Evolutionary conservation across 2,888 invertebrate species (phyloP).

Genomic region (Erebia ligea): DNA sequence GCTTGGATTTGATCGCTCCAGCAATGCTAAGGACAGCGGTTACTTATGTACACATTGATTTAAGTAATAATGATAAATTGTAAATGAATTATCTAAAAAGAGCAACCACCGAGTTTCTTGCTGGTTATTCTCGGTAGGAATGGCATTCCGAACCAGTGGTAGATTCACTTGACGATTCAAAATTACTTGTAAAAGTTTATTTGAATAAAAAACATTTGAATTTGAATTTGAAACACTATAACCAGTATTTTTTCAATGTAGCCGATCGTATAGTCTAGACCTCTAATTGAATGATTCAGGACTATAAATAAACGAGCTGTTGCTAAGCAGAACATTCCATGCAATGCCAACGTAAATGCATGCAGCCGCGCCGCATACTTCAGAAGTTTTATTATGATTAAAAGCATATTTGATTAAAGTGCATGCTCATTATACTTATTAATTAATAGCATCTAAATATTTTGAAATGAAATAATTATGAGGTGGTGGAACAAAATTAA

Average conservation of each 20-base stretch:
- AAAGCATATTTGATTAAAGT: background rate
- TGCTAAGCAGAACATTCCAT: conserved; percentile 50
- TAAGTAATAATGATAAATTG: no score
- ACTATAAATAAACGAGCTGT: conserved; percentile 62
- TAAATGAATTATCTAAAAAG: no score
- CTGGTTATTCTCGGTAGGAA: no score
- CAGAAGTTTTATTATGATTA: conserved; percentile 1
- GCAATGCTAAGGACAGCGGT: no score
- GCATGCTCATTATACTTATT: background rate
- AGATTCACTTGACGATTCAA: no score
- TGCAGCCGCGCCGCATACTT: conserved; percentile 32
- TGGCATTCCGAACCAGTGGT: no score
- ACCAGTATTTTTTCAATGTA: conserved; percentile 34
- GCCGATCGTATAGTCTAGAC: conserved; percentile 49
- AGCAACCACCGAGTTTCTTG: no score
- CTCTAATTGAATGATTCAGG: conserved; percentile 65
- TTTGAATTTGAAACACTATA: no score
- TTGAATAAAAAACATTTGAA: no score
- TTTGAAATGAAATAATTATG: background rate
- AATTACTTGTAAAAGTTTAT: no score
- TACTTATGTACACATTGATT: no score
- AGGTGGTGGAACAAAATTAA: background rate
- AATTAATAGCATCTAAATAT: background rate
- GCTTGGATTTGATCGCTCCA: no score
- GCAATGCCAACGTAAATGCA: conserved; percentile 22